These are phyloP conservation scores for Seriola aureovittata DNA, from an alignment of 2,113 vertebrate genomes.

Conservation along the genomic window DNA sequence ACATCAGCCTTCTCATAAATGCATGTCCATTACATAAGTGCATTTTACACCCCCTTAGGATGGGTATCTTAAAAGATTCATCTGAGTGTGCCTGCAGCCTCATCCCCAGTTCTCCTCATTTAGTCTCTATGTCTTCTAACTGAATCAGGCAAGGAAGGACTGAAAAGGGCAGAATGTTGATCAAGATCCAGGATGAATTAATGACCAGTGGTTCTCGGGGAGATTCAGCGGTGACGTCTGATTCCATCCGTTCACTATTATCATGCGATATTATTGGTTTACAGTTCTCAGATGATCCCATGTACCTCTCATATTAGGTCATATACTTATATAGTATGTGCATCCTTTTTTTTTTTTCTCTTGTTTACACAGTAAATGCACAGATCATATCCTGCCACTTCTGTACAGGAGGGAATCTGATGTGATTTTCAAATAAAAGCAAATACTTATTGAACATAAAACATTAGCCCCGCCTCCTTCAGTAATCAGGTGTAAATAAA, in stretches of 20 bases:
- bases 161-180: slow-evolving; percentile 18
- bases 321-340: background rate
- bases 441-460: too few species aligned
- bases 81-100: slow-evolving; percentile 27
- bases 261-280: background rate
- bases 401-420: too few species aligned
- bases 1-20: slow-evolving; percentile 29
- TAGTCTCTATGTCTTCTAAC: background rate
- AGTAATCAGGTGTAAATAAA: background rate
- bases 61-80: slow-evolving; percentile 45
- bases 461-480: background rate
- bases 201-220: background rate
- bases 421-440: too few species aligned
- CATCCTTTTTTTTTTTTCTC: background rate
- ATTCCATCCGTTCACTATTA: background rate
- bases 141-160: slow-evolving; percentile 13
- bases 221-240: background rate
- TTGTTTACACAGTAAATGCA: background rate
- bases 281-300: background rate
- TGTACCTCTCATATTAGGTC: background rate
- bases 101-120: slow-evolving; percentile 23
- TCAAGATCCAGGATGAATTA: slow-evolving; percentile 2
- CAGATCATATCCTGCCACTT: too few species aligned
- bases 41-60: slow-evolving; percentile 35
- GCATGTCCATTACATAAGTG: slow-evolving; percentile 41